These are phyloP conservation scores for Pangasius sanitwongsei DNA, from an alignment of 2,797 vertebrate species.

Conservation along the genomic window DNA sequence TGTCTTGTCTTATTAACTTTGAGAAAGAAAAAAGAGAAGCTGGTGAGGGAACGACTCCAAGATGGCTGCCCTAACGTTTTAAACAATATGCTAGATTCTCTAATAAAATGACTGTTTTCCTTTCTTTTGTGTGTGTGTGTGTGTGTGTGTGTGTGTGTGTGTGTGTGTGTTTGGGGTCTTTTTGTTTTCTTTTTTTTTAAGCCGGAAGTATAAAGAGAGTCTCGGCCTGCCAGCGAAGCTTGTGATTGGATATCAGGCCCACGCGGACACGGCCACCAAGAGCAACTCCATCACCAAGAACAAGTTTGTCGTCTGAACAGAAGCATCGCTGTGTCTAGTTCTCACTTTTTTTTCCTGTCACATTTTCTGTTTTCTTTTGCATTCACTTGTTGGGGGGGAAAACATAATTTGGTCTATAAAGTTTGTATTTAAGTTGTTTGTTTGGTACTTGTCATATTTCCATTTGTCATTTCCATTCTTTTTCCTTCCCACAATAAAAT, in stretches of 20 bases:
- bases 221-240: slow-evolving; percentile 79
- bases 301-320: slow-evolving; percentile 80
- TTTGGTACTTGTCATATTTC: neutral
- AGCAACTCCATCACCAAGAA: slow-evolving; percentile 80
- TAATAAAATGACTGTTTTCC: neutral
- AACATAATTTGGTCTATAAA: neutral
- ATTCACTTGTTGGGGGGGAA: neutral
- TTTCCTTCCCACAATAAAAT: neutral
- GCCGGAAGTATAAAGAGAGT: slow-evolving; percentile 80
- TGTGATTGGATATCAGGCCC: slow-evolving; percentile 85
- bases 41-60: neutral
- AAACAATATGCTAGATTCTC: neutral
- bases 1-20: neutral
- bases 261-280: slow-evolving; percentile 83
- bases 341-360: neutral
- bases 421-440: neutral
- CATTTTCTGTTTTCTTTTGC: neutral
- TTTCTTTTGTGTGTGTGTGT: neutral
- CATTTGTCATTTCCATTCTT: neutral
- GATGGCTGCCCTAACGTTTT: neutral
- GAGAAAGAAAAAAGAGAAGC: neutral
- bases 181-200: slow-evolving; percentile 53
- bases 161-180: neutral
- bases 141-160: neutral
- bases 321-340: neutral